Conservation (phyloP, 2,113 vertebrate species). For the Pandion haliaetus region DNA sequence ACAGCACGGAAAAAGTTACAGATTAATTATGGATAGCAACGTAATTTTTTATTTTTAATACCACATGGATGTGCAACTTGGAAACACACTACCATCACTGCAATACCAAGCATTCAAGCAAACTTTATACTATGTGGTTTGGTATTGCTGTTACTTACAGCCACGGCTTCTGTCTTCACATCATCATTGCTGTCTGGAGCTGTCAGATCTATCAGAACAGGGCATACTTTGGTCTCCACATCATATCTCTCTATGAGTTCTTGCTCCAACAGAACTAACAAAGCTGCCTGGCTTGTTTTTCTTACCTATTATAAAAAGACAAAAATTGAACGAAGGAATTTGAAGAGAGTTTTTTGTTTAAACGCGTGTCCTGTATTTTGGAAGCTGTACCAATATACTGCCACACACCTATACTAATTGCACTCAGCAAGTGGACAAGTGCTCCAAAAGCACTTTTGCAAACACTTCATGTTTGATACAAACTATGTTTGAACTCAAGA, state of each 20-base stretch:
- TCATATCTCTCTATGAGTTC: conserved; percentile 85
- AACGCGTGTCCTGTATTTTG: not conserved
- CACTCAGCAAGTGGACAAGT: not conserved
- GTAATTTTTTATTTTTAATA: not conserved
- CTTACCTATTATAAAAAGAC: conserved; percentile 75
- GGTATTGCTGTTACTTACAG: conserved; percentile 72
- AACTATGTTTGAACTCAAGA: not conserved
- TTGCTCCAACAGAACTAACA: conserved; percentile 86
- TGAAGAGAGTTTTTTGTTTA: not conserved
- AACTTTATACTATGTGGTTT: not conserved
- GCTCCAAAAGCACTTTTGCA: not conserved
- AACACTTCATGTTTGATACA: not conserved
- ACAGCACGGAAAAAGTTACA: not conserved
- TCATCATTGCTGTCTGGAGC: conserved; percentile 90
- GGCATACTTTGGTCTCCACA: conserved; percentile 88
- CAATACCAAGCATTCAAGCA: not conserved
- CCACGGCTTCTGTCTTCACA: conserved; percentile 88
- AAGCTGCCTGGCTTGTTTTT: conserved; percentile 88
- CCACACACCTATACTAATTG: not conserved
- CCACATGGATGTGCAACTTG: not conserved
- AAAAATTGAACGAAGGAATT: not conserved
- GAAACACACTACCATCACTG: not conserved
- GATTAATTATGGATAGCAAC: not conserved
- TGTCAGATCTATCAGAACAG: conserved; percentile 86
- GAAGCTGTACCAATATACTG: not conserved